phyloP scores from a whole-genome alignment of 2,888 invertebrate species.

The Auanema sp. region DNA sequence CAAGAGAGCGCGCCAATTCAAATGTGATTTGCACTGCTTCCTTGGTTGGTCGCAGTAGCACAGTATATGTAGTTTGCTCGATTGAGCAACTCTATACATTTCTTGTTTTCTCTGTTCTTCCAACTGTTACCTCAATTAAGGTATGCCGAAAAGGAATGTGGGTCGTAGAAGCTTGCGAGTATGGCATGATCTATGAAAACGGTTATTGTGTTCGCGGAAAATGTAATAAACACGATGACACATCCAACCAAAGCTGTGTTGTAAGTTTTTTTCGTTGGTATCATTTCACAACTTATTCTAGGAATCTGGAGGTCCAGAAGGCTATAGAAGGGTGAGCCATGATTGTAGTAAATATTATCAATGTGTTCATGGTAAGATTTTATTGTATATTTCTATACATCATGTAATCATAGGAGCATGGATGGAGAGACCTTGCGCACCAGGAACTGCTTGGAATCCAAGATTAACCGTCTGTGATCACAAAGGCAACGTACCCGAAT shows the following conservation, averaged over 20 bases:
- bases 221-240: background rate
- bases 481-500: slow-evolving; percentile 25
- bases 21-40: too few species aligned
- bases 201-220: slow-evolving; percentile 20
- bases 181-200: slow-evolving; percentile 19
- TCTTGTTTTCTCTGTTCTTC: too few species aligned
- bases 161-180: slow-evolving; percentile 17
- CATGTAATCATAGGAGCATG: slow-evolving; percentile 5
- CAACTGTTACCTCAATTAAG: slow-evolving; percentile 2
- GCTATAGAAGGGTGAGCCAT: slow-evolving; percentile 14
- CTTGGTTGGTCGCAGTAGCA: too few species aligned
- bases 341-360: slow-evolving; percentile 24
- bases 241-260: slow-evolving; percentile 1
- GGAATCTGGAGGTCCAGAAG: slow-evolving; percentile 8
- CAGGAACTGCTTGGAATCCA: slow-evolving; percentile 27
- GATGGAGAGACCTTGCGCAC: slow-evolving; percentile 27
- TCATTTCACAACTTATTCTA: background rate
- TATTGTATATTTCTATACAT: background rate
- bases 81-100: too few species aligned
- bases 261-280: background rate
- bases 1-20: too few species aligned
- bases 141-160: slow-evolving; percentile 18
- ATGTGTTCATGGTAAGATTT: slow-evolving; percentile 21
- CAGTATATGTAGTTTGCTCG: too few species aligned
- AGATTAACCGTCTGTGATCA: slow-evolving; percentile 23